Percentiles rank a stretch among this genome's conserved stretches.
Conservation (phyloP, 2,888 invertebrate species). For the Hirtodrosophila cameraria region DNA sequence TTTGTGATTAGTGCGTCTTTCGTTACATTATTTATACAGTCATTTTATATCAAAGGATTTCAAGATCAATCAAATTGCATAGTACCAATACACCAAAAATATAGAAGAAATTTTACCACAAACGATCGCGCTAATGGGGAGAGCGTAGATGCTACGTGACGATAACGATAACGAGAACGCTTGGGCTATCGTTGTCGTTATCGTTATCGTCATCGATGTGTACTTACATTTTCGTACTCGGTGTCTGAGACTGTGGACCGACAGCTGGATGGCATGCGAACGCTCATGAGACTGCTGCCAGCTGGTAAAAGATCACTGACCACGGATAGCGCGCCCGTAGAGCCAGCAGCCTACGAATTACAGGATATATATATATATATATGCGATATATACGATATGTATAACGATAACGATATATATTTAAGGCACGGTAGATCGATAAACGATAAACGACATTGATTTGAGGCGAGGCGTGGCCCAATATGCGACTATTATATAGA, state of each 20-base stretch:
- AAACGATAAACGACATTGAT: constrained; percentile 21
- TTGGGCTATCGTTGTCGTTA: no score
- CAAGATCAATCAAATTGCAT: no score
- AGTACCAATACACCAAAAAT: no score
- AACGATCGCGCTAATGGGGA: no score
- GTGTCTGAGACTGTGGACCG: constrained; percentile 97
- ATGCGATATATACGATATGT: constrained; percentile 7
- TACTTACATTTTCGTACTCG: constrained; percentile 94
- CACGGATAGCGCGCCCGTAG: constrained; percentile 85
- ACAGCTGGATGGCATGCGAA: constrained; percentile 88
- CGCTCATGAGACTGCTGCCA: constrained; percentile 85
- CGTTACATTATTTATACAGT: no score
- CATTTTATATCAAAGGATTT: no score
- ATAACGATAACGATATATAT: constrained; percentile 10
- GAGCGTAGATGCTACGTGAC: no score
- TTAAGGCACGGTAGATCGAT: no score
- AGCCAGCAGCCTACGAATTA: constrained; percentile 87
- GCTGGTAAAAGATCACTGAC: constrained; percentile 86
- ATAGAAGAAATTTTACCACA: no score
- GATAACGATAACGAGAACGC: no score
- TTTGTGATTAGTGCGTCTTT: no score
- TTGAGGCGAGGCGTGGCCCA: background rate
- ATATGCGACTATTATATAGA: constrained; percentile 13
- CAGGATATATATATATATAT: constrained; percentile 30
- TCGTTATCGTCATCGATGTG: constrained; percentile 16